Evolutionary conservation across 2,113 vertebrate species (phyloP).

Genomic region (Sprattus sprattus): DNA sequence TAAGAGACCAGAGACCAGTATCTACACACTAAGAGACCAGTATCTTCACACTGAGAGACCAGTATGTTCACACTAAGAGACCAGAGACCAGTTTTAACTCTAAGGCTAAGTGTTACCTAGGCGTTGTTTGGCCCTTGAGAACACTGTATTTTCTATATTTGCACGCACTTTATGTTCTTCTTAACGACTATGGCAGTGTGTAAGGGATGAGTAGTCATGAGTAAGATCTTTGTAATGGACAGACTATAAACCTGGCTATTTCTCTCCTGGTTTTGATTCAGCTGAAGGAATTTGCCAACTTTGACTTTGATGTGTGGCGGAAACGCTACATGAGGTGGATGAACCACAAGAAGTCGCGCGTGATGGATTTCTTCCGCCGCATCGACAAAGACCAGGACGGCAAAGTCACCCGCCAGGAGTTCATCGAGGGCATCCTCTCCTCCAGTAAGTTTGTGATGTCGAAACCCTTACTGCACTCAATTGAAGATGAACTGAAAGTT

Average conservation of each 20-base stretch:
- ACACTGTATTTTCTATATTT: not conserved
- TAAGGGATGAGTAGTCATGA: not conserved
- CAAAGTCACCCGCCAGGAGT: slow-evolving; percentile 97
- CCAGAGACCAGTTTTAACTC: too few relatives aligned
- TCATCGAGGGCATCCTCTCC: slow-evolving; percentile 96
- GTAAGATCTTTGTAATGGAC: not conserved
- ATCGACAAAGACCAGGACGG: slow-evolving; percentile 99
- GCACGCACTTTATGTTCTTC: not conserved
- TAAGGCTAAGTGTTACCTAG: too few relatives aligned
- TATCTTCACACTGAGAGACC: too few relatives aligned
- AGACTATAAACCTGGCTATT: not conserved
- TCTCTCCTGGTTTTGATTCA: slow-evolving; percentile 51
- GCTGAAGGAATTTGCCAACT: slow-evolving; percentile 97
- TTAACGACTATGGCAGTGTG: not conserved
- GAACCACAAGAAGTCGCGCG: slow-evolving; percentile 98
- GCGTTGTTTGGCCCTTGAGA: too few relatives aligned
- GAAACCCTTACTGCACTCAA: not conserved
- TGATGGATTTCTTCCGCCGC: slow-evolving; percentile 98
- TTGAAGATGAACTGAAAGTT: not conserved
- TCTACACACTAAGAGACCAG: too few relatives aligned
- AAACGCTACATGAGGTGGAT: slow-evolving; percentile 99
- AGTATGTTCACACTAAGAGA: too few relatives aligned
- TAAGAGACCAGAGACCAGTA: too few relatives aligned
- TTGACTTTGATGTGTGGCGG: slow-evolving; percentile 97
- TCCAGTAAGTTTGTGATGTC: slow-evolving; percentile 82